These are phyloP conservation scores for Charadrius vociferus DNA, from an alignment of 2,113 vertebrate species.

Conservation along the genomic window DNA sequence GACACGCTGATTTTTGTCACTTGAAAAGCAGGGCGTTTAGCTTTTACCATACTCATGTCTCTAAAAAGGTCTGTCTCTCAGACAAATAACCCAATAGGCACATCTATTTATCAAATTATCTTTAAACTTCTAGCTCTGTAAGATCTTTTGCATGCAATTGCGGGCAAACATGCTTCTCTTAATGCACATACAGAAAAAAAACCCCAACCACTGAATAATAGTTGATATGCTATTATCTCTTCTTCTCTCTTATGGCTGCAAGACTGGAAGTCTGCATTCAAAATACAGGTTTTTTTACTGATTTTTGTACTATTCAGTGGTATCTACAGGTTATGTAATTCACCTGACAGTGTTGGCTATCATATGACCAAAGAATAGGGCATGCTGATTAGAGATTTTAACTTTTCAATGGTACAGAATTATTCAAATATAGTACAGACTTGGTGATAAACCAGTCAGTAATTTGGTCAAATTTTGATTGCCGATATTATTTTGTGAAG, in stretches of 20 bases:
- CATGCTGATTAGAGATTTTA: neutral
- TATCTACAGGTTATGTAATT: neutral
- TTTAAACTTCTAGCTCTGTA: neutral
- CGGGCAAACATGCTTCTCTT: neutral
- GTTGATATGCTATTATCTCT: slow-evolving; percentile 73
- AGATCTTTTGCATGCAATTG: neutral
- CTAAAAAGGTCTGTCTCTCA: slow-evolving; percentile 27
- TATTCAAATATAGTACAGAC: neutral
- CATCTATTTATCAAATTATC: slow-evolving; percentile 35
- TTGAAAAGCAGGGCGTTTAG: neutral
- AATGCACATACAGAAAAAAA: slow-evolving; percentile 28
- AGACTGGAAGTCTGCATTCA: slow-evolving; percentile 47
- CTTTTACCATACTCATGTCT: neutral
- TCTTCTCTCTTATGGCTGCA: slow-evolving; percentile 67
- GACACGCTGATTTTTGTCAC: neutral
- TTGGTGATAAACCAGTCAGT: neutral
- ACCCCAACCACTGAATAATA: slow-evolving; percentile 76
- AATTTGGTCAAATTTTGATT: neutral
- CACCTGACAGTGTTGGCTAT: neutral
- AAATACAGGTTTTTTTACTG: slow-evolving; percentile 55
- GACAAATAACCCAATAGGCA: slow-evolving; percentile 17
- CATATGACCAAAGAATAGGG: neutral
- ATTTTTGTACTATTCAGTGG: slow-evolving; percentile 52
- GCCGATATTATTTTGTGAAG: neutral
- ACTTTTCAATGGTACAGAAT: neutral